These are phyloP conservation scores for Astyanax mexicanus DNA, from an alignment of 2,797 vertebrate genomes.

Conservation along the genomic window DNA sequence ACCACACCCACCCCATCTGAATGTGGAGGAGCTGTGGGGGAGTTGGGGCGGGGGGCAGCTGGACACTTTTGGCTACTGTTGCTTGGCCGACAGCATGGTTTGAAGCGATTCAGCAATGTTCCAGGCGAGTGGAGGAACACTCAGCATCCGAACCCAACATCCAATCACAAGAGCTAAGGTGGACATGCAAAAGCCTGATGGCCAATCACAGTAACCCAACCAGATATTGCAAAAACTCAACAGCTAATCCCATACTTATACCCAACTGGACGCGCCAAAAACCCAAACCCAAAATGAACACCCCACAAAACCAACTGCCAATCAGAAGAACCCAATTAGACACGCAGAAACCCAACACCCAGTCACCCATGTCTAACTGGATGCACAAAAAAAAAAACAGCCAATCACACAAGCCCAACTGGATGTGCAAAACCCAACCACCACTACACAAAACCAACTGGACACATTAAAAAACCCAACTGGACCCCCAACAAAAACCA, in stretches of 20 bases:
- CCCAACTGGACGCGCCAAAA: neutral
- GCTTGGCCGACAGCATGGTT: constrained; percentile 19
- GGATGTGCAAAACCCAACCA: neutral
- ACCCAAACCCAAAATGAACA: neutral
- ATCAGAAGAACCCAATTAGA: neutral
- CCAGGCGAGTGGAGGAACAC: neutral
- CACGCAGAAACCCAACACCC: neutral
- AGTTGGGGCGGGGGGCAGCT: too few species aligned
- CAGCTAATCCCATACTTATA: neutral
- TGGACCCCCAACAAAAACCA: neutral
- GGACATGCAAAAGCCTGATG: neutral
- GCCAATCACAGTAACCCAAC: neutral
- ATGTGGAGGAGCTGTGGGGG: neutral
- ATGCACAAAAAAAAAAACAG: neutral
- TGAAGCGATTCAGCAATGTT: neutral
- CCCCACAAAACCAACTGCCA: neutral
- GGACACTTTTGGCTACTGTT: constrained; percentile 1
- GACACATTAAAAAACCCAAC: neutral
- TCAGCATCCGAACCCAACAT: neutral
- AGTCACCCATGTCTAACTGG: neutral
- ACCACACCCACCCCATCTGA: neutral
- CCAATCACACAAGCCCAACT: neutral
- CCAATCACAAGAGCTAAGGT: neutral
- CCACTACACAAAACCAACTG: neutral
- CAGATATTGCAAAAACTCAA: too few species aligned